Evolutionary conservation across 2,888 invertebrate genomes (phyloP), one percentile per base, ranked within the genome.

Genomic region (Torymus auratus): DNA sequence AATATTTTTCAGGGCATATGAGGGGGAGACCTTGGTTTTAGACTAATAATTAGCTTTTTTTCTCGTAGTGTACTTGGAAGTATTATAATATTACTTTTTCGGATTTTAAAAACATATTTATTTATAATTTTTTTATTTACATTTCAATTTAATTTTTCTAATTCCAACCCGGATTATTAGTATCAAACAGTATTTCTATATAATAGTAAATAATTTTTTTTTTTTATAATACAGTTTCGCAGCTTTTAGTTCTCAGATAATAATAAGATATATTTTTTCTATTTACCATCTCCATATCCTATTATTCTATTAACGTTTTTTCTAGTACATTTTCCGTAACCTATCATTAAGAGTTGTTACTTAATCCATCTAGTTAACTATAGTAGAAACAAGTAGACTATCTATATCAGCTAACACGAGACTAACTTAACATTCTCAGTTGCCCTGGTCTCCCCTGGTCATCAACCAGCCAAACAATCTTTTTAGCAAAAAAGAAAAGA

Each of bases 21-120:
- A 62, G 72, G 67, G 86, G 85, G 86, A 83, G 84, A 86, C 84
- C 53, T 23, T 52, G 52, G 64, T 69, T 62, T 80, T 74, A 52
- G 58, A 70, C 50, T 70, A 65, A 50, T 69, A 55, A 69, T 41
- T 17, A 60, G 28, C 50, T 50, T 20, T 67, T 17, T 13, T 53
- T n/a, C 15, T 60, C 12, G 13, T 23, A 56, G 56, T 41, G 13
- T 76, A 0, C 58, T 17, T 56, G n/a, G 1, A 5, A 17, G 12
- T 13, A 41, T 56, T n/a, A 70, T 65, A 5, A 41, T 41, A 41
- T n/a, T 15, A 13, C 14, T 64, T 41, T 41, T 10, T 13, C 14
- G 3, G 14, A 64, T 64, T 41, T 14, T 11, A 28, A 28, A n/a
- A 28, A 13, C 3, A 28, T 14, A 28, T 23, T 41, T 28, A 15